Base-by-base conservation (phyloP, 2,888 invertebrate genomes). In the Phengaris alcon region DNA sequence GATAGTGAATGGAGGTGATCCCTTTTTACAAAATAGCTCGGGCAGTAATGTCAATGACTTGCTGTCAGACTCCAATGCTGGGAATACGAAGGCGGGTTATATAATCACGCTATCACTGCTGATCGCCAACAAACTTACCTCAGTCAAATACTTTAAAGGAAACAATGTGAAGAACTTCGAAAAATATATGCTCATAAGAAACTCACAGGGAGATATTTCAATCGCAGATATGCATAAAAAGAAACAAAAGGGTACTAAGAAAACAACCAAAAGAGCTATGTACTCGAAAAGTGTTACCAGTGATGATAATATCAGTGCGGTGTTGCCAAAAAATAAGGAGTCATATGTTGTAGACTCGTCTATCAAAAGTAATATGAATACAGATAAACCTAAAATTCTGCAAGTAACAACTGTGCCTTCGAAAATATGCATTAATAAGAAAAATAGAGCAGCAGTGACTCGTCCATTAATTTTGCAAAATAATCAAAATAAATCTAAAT, bases 31-130 rank as follows among this genome's bases (percentile, higher is more conserved):
- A 3, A 94, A 94, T 77, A 87, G 90, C 74, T 87, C 88, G 0
- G 94, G 94, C 0, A 84, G 85, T 0, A 93, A 86, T 68, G 90
- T 94, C 0, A 91, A 90, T 74, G 84, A 86, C 0, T 83, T 94
- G 0, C 83, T 94, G 0, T 85, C 87, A 8, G 94, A 94, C 73
- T 84, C 88, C 69, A 86, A 83, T 15, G 84, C 86, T 2, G 75
- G 79, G 2, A 35, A 64, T 6, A 35, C 12, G 6, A 64, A 44
- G 35, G 8, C 22, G 22, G 64, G 64, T 3, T 44, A 13, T 9
- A 6, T 35, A 35, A 10, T 12, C 0, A 85, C 87, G 0, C 68
- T 92, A 0, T 89, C 89, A 0, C 83, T 86, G 80, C 74, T 89
- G 0, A 81, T 90, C 64, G 88, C 88, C 0, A 87, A 86, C 64